Evolutionary conservation across 2,797 vertebrate genomes (phyloP).

Genomic region (Hyperoplus lanceolatus): DNA sequence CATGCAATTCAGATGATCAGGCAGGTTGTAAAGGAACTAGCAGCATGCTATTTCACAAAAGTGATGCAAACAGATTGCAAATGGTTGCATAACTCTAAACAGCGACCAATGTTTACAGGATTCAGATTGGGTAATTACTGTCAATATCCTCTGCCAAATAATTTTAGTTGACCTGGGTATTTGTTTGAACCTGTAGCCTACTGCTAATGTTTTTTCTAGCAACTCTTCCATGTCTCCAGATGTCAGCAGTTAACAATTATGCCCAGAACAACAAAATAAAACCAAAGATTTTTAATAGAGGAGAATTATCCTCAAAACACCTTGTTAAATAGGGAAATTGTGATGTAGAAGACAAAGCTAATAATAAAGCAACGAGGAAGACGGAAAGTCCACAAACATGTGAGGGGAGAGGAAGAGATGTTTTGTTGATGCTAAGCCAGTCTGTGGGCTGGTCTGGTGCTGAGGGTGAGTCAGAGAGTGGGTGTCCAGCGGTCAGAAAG

Average conservation of each 20-base stretch:
- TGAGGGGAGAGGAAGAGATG: slow-evolving; percentile 35
- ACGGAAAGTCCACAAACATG: slow-evolving; percentile 43
- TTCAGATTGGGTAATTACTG: neutral
- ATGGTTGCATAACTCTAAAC: slow-evolving; percentile 36
- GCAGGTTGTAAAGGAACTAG: slow-evolving; percentile 47
- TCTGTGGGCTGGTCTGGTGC: slow-evolving; percentile 70
- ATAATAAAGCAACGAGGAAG: slow-evolving; percentile 51
- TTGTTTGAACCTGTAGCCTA: slow-evolving; percentile 1
- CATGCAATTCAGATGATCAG: slow-evolving; percentile 30
- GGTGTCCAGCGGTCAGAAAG: slow-evolving; percentile 68
- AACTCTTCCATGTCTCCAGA: neutral
- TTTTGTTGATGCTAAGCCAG: slow-evolving; percentile 48
- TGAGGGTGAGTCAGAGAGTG: slow-evolving; percentile 72
- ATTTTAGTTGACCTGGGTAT: neutral
- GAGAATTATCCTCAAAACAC: slow-evolving; percentile 16
- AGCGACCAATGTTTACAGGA: slow-evolving; percentile 33
- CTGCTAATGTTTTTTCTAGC: neutral
- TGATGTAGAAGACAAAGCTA: slow-evolving; percentile 48
- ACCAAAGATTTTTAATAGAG: slow-evolving; percentile 4
- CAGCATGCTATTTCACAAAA: slow-evolving; percentile 30
- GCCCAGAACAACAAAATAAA: neutral
- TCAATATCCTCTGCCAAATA: slow-evolving; percentile 10
- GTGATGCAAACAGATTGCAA: slow-evolving; percentile 29
- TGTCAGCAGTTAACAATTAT: neutral
- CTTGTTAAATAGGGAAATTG: slow-evolving; percentile 39